Evolutionary conservation across 2,113 vertebrate species (phyloP).

Genomic region (Pogona vitticeps): DNA sequence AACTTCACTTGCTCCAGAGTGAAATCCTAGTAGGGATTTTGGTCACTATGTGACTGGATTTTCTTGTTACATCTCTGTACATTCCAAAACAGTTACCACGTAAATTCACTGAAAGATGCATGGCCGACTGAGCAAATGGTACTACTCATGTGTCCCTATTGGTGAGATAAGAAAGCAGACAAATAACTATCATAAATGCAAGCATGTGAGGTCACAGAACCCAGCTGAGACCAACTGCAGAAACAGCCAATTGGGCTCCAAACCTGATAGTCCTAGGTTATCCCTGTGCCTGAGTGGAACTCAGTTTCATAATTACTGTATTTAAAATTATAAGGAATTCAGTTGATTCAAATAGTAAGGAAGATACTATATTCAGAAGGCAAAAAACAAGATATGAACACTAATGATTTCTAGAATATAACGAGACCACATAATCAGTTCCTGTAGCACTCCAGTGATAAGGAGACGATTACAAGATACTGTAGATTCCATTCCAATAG

Average conservation of each 20-base stretch:
- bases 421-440: not conserved
- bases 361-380: too few species aligned
- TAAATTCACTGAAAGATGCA: not conserved
- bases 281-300: too few species aligned
- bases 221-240: too few species aligned
- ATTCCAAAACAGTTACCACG: not conserved
- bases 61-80: too few species aligned
- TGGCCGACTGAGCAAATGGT: not conserved
- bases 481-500: too few species aligned
- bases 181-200: not conserved
- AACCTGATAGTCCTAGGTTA: not conserved
- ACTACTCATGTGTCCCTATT: too few species aligned
- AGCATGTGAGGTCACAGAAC: too few species aligned
- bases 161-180: not conserved
- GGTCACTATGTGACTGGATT: not conserved
- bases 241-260: too few species aligned
- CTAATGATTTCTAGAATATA: not conserved
- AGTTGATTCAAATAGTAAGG: too few species aligned
- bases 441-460: not conserved
- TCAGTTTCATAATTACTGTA: not conserved
- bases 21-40: too few species aligned
- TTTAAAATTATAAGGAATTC: too few species aligned
- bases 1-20: too few species aligned
- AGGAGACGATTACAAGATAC: not conserved
- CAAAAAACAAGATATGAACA: not conserved